Evolutionary conservation across 2,888 invertebrate genomes (phyloP).

Genomic region (Hypercompe scribonia): DNA sequence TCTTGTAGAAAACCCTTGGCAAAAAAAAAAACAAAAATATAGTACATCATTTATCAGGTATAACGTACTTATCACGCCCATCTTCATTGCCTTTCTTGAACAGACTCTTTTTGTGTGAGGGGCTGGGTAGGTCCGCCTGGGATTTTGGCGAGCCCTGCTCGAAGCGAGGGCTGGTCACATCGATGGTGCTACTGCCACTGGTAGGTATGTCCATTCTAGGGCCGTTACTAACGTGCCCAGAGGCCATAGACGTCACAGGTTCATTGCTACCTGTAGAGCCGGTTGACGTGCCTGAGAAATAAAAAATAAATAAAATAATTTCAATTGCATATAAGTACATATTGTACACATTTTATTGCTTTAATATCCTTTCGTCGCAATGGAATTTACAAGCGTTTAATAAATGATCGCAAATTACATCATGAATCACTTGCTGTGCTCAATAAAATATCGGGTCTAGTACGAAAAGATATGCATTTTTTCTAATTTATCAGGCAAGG

Average conservation of each 20-base stretch:
- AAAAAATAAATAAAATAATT: neutral
- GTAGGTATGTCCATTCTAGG: constrained; percentile 24
- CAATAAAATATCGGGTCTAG: no score
- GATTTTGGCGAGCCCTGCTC: constrained; percentile 39
- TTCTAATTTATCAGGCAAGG: no score
- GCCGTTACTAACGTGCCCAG: constrained; percentile 6
- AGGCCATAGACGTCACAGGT: constrained; percentile 35
- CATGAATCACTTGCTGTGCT: no score
- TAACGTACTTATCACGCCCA: constrained; percentile 94
- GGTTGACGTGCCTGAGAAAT: constrained; percentile 71
- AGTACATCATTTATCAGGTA: neutral
- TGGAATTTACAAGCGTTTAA: neutral
- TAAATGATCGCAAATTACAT: neutral
- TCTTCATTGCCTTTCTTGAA: constrained; percentile 96
- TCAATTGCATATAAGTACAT: neutral
- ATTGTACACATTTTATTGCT: neutral
- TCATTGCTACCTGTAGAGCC: constrained; percentile 73
- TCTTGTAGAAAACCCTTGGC: no score
- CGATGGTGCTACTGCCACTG: constrained; percentile 24
- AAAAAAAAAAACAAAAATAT: neutral
- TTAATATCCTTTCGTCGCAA: neutral
- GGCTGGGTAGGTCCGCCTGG: constrained; percentile 85
- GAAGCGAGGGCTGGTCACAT: constrained; percentile 32
- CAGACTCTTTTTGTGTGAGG: constrained; percentile 90
- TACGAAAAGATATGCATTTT: no score